Evolutionary conservation across 2,797 vertebrate genomes (phyloP).

Genomic region (Benthosema pterotum): DNA sequence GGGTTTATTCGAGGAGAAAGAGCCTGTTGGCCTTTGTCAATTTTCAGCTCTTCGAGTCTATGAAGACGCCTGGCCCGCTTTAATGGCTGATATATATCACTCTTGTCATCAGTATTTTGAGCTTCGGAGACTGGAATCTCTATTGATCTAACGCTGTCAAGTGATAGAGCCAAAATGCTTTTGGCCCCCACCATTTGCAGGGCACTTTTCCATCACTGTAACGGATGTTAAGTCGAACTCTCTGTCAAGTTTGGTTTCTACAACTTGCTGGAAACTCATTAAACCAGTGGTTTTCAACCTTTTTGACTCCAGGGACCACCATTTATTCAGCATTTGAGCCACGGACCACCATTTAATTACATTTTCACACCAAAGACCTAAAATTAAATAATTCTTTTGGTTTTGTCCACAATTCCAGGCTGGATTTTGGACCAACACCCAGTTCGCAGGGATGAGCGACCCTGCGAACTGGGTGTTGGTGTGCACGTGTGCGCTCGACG

Average conservation of each 20-base stretch:
- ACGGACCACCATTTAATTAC: too few relatives aligned
- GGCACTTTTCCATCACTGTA: constrained; percentile 10
- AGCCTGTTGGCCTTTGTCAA: constrained; percentile 45
- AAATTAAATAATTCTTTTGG: too few relatives aligned
- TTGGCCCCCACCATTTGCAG: constrained; percentile 25
- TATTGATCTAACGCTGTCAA: constrained; percentile 46
- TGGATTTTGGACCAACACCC: too few relatives aligned
- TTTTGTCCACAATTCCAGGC: too few relatives aligned
- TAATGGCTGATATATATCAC: constrained; percentile 56
- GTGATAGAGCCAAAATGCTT: constrained; percentile 17
- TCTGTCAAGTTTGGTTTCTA: constrained; percentile 16
- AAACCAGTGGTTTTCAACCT: too few relatives aligned
- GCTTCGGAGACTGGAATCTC: constrained; percentile 43
- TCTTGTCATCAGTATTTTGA: constrained; percentile 49
- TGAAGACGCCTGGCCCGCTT: constrained; percentile 29
- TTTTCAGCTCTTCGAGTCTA: constrained; percentile 42
- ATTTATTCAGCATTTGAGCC: too few relatives aligned
- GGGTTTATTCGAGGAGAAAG: constrained; percentile 44
- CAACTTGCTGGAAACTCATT: constrained; percentile 11
- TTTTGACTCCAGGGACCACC: too few relatives aligned
- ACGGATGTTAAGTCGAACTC: constrained; percentile 15
- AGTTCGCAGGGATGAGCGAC: too few relatives aligned
- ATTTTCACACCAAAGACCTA: too few relatives aligned
- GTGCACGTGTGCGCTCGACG: too few relatives aligned
- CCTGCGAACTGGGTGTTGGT: too few relatives aligned